These are phyloP conservation scores for Tenthredo scrophulariae DNA, from an alignment of 2,888 invertebrate genomes.

Conservation along the genomic window DNA sequence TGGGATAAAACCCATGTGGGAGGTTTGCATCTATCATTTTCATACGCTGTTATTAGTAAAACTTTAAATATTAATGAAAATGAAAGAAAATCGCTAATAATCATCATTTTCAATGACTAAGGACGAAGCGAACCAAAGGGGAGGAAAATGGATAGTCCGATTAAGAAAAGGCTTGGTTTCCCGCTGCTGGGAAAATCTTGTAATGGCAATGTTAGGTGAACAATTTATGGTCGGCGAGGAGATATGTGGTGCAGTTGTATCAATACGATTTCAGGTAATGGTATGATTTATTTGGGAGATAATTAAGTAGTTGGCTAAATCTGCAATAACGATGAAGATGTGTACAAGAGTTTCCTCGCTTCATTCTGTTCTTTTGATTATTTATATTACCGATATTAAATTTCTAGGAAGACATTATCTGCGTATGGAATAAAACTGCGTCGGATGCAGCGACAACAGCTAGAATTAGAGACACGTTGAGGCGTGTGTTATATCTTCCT, in stretches of 20 bases:
- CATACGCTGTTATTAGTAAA: neutral
- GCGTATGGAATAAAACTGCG: constrained; percentile 98
- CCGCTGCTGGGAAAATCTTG: constrained; percentile 98
- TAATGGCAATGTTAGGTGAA: constrained; percentile 98
- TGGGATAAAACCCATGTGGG: constrained; percentile 99
- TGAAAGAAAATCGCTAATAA: neutral
- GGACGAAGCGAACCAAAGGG: constrained; percentile 96
- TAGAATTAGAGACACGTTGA: constrained; percentile 96
- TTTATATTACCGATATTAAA: neutral
- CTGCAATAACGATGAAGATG: neutral
- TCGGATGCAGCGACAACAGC: constrained; percentile 92
- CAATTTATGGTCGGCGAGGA: constrained; percentile 99
- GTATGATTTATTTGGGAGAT: neutral
- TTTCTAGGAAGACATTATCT: constrained; percentile 94
- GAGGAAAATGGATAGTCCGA: constrained; percentile 99
- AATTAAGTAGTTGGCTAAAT: neutral
- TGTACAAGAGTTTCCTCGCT: neutral
- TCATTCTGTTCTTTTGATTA: no score
- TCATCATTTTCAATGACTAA: constrained; percentile 65
- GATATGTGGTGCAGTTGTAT: constrained; percentile 98
- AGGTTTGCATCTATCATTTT: constrained; percentile 79
- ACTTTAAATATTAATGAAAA: neutral
- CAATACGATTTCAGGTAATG: constrained; percentile 93
- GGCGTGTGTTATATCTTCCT: constrained; percentile 96
- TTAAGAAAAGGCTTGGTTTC: constrained; percentile 96